Evolutionary conservation across 1,140 invertebrate genomes (phyloP).

Genomic region (Leptinotarsa lineolata): DNA sequence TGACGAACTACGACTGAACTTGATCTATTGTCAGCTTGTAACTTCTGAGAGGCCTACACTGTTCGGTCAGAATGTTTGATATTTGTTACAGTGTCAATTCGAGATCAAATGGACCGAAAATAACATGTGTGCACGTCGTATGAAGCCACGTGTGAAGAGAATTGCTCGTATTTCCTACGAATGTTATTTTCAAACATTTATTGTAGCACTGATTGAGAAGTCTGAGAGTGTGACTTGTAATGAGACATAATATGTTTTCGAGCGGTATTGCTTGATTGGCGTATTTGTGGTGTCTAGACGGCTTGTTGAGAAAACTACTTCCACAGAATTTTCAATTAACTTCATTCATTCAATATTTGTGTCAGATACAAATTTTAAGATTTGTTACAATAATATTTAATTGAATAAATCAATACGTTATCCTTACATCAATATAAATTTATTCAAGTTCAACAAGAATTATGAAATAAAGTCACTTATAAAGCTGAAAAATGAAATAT

Average conservation of each 20-base stretch:
- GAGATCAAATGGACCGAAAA: slow-evolving; percentile 43
- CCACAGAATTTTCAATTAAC: background rate
- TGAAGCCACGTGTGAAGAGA: slow-evolving; percentile 37
- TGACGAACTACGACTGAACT: too few species aligned
- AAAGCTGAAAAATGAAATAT: too few species aligned
- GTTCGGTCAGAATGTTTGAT: slow-evolving; percentile 29
- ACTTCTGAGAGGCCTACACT: background rate
- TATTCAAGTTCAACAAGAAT: too few species aligned
- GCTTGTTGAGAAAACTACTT: background rate
- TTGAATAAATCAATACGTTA: too few species aligned
- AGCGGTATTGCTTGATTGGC: slow-evolving; percentile 3
- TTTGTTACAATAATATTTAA: too few species aligned
- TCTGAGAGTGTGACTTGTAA: slow-evolving; percentile 27
- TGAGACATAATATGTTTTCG: slow-evolving; percentile 17
- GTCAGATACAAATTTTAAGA: too few species aligned
- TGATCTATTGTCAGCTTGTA: background rate
- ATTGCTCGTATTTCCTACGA: slow-evolving; percentile 37
- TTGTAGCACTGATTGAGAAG: slow-evolving; percentile 37
- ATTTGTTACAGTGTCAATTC: slow-evolving; percentile 40
- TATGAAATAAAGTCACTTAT: too few species aligned
- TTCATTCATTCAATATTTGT: too few species aligned
- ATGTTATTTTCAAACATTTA: slow-evolving; percentile 39
- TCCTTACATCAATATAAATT: too few species aligned
- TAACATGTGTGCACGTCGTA: slow-evolving; percentile 34
- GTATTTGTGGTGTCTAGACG: background rate